These are phyloP conservation scores for Cryptotis parvus DNA, from an alignment of 2,113 vertebrate genomes.

Conservation along the genomic window DNA sequence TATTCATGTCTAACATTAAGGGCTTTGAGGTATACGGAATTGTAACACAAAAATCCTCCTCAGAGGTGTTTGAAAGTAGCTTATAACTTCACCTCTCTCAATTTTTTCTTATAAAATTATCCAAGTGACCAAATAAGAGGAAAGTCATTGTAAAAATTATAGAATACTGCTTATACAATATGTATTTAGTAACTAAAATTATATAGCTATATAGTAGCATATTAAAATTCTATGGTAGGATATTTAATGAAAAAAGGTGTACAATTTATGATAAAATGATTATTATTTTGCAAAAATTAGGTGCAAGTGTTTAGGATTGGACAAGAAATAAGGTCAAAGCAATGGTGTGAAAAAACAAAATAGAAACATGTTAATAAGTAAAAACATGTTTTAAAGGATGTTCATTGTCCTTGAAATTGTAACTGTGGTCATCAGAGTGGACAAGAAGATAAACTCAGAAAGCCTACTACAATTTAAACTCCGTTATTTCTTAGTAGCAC, in stretches of 20 bases:
- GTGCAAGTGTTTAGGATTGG: slow-evolving; percentile 27
- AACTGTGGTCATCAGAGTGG: background rate
- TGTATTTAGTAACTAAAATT: slow-evolving; percentile 48
- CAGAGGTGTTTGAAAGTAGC: slow-evolving; percentile 51
- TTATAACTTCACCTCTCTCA: slow-evolving; percentile 49
- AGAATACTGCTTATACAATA: background rate
- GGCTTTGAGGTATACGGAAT: slow-evolving; percentile 8
- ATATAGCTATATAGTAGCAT: background rate
- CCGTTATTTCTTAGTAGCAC: background rate
- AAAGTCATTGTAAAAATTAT: background rate
- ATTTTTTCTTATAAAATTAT: slow-evolving; percentile 59
- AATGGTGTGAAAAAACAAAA: background rate
- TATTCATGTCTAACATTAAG: slow-evolving; percentile 40
- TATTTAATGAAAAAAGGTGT: slow-evolving; percentile 3
- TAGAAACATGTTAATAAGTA: background rate
- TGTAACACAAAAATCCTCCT: slow-evolving; percentile 22
- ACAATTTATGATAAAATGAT: background rate
- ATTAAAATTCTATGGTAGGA: slow-evolving; percentile 22
- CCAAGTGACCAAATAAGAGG: slow-evolving; percentile 39
- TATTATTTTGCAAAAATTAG: slow-evolving; percentile 52
- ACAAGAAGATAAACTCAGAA: background rate
- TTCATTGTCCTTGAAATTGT: background rate
- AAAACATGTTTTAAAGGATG: slow-evolving; percentile 12
- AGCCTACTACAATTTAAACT: background rate
- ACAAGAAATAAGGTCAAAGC: slow-evolving; percentile 26